phyloP scores from a whole-genome alignment of 2,888 invertebrate genomes.

The Ceraclea dissimilis region DNA sequence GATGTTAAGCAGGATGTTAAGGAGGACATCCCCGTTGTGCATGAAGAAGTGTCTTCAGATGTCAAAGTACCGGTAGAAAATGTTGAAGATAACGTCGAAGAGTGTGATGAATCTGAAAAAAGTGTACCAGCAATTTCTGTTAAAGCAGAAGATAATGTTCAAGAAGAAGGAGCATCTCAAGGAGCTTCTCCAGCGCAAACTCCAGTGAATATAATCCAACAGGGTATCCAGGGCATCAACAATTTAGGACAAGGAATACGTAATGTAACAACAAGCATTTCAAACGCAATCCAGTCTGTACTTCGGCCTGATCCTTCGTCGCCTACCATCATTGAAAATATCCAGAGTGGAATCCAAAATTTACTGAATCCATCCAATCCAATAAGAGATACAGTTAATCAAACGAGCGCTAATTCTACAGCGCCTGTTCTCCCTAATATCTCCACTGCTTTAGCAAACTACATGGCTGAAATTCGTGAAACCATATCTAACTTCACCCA shows the following conservation, averaged over 20 bases:
- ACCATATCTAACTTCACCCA: not conserved
- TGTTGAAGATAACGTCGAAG: not conserved
- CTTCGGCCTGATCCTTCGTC: not conserved
- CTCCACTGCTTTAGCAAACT: not conserved
- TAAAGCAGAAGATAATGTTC: not conserved
- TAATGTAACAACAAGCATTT: not conserved
- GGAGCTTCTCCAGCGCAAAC: not conserved
- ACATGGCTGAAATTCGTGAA: not conserved
- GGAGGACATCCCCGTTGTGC: not conserved
- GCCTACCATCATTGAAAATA: slow-evolving; percentile 3
- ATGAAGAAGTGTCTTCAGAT: slow-evolving; percentile 1
- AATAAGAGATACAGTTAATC: slow-evolving; percentile 3
- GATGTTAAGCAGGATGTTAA: not conserved
- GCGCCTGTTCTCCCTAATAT: not conserved
- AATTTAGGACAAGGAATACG: slow-evolving; percentile 11
- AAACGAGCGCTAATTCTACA: not conserved
- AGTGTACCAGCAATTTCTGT: not conserved
- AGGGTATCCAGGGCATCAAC: not conserved
- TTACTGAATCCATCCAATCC: slow-evolving; percentile 3
- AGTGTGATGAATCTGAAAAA: slow-evolving; percentile 1
- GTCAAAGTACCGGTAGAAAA: not conserved
- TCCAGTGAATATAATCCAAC: not conserved
- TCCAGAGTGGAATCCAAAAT: slow-evolving; percentile 12
- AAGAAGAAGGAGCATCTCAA: not conserved
- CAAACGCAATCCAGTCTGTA: not conserved